phyloP scores from a whole-genome alignment of 2,113 vertebrate species.

The Microcebus lehilahytsara region DNA sequence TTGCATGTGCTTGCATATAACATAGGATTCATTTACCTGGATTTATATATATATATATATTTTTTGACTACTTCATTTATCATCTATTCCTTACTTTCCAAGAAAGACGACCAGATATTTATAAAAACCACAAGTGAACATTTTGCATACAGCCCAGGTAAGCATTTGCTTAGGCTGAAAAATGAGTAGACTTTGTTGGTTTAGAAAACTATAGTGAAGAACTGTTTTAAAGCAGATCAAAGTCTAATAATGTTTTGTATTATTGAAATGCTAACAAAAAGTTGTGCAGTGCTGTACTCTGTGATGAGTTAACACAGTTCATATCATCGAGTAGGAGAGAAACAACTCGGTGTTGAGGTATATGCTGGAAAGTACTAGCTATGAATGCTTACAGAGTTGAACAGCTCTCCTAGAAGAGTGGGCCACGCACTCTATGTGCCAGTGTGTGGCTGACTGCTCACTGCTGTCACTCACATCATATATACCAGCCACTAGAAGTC shows the following conservation, averaged over 20 bases:
- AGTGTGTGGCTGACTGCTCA: not conserved
- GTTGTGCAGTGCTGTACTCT: not conserved
- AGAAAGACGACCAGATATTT: conserved; percentile 19
- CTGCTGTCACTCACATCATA: not conserved
- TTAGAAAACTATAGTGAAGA: not conserved
- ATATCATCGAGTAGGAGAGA: not conserved
- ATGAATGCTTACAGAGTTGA: not conserved
- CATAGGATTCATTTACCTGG: not conserved
- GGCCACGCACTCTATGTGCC: not conserved
- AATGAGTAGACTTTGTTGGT: not conserved
- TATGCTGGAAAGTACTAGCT: not conserved
- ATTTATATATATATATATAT: not conserved
- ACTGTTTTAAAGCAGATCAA: not conserved
- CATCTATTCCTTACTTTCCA: not conserved
- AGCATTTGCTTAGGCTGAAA: not conserved
- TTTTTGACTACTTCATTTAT: too few species aligned
- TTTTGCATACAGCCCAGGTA: not conserved
- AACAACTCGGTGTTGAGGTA: not conserved
- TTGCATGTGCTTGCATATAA: not conserved
- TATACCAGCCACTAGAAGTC: not conserved
- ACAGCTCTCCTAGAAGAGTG: not conserved
- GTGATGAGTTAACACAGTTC: not conserved
- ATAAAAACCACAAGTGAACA: not conserved
- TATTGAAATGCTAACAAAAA: not conserved
- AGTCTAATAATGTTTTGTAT: not conserved